A percentile compares a stretch with the other conserved stretches of the same genome.
Evolutionary conservation across 1,140 invertebrate species (phyloP).

Genomic region (Aphidius ervi): DNA sequence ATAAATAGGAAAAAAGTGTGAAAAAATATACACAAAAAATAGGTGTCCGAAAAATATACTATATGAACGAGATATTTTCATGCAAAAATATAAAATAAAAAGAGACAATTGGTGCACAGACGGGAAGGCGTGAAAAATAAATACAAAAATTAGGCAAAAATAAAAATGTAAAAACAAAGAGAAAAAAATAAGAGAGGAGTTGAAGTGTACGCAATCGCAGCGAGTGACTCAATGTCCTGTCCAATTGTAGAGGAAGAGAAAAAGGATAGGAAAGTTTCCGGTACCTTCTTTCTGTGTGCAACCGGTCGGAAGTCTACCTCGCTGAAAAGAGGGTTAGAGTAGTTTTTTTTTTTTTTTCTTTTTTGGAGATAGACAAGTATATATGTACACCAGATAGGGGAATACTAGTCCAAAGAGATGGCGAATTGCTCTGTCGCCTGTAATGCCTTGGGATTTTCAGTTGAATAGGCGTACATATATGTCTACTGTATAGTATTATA

Average conservation of each 20-base stretch:
- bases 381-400: too few species aligned
- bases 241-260: not conserved
- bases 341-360: too few species aligned
- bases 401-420: too few species aligned
- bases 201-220: conserved; percentile 5
- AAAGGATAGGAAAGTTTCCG: conserved; percentile 4
- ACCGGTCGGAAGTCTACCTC: conserved; percentile 15
- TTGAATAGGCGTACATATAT: not conserved
- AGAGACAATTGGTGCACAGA: conserved; percentile 18
- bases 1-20: conserved; percentile 11
- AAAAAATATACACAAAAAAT: conserved; percentile 12
- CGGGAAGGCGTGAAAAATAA: not conserved
- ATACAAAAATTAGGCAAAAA: too few species aligned
- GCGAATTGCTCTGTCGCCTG: not conserved
- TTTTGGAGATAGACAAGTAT: too few species aligned
- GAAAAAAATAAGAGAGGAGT: conserved; percentile 6
- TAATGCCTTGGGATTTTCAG: not conserved
- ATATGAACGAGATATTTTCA: conserved; percentile 16
- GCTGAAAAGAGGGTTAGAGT: conserved; percentile 8
- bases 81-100: conserved; percentile 17
- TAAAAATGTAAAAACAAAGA: too few species aligned
- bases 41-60: not conserved
- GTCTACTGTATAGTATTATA: too few species aligned
- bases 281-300: conserved; percentile 12
- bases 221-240: not conserved